Percentiles rank a stretch among this genome's conserved stretches.
Conservation (phyloP, 2,113 vertebrate genomes). For the Illadopsis cleaveri region DNA sequence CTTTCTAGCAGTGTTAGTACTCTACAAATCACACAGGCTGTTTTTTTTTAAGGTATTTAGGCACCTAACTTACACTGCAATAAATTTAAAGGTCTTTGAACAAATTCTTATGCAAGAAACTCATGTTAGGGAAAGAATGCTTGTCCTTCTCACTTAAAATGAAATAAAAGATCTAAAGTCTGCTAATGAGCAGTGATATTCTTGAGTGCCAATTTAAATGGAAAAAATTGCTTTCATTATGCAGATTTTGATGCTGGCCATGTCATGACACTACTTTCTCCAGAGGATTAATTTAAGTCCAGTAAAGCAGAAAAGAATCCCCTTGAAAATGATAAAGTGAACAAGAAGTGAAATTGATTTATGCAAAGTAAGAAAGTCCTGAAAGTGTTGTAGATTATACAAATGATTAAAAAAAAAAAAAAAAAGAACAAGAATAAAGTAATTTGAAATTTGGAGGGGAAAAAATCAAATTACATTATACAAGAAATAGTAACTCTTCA, state of each 20-base stretch:
- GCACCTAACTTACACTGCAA: neutral
- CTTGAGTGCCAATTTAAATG: slow-evolving; percentile 60
- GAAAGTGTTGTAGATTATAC: slow-evolving; percentile 65
- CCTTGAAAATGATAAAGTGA: slow-evolving; percentile 61
- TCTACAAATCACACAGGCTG: neutral
- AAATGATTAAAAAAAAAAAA: slow-evolving; percentile 43
- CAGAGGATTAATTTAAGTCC: slow-evolving; percentile 73
- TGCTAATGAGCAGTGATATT: slow-evolving; percentile 59
- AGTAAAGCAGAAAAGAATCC: slow-evolving; percentile 57
- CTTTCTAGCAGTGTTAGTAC: neutral
- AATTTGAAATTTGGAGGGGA: slow-evolving; percentile 2
- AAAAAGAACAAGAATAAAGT: neutral
- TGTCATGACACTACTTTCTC: slow-evolving; percentile 57
- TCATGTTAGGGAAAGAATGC: neutral
- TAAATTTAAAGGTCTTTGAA: neutral
- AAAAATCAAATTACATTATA: neutral
- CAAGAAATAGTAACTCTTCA: neutral
- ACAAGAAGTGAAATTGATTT: slow-evolving; percentile 72
- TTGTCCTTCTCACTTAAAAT: slow-evolving; percentile 32
- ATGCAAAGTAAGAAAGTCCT: slow-evolving; percentile 68
- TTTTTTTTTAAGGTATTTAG: neutral
- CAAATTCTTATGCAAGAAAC: neutral
- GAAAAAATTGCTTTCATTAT: slow-evolving; percentile 62
- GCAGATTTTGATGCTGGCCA: slow-evolving; percentile 45
- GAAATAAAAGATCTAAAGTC: slow-evolving; percentile 58